Evolutionary conservation across 2,797 vertebrate species (phyloP).

Genomic region (Pelobates cultripes): DNA sequence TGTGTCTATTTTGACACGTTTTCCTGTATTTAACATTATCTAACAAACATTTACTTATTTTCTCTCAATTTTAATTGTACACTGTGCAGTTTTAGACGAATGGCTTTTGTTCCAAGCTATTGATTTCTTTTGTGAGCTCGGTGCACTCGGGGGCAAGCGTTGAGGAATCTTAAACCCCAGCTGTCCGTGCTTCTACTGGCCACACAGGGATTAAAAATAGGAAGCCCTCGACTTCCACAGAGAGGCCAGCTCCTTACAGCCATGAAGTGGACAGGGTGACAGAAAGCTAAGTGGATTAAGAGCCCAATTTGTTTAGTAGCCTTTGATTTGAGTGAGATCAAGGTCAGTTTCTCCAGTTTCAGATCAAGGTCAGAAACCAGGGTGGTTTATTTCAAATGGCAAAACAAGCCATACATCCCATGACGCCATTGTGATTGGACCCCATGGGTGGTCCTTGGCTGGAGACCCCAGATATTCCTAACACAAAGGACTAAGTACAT

Average conservation of each 20-base stretch:
- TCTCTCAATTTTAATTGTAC: conserved; percentile 15
- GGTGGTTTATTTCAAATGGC: conserved; percentile 35
- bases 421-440: conserved; percentile 34
- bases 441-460: conserved; percentile 46
- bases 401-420: conserved; percentile 41
- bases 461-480: conserved; percentile 13
- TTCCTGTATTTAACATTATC: not conserved
- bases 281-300: conserved; percentile 53
- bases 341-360: conserved; percentile 46
- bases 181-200: conserved; percentile 31
- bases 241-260: conserved; percentile 41
- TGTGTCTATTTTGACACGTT: not conserved
- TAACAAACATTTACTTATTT: not conserved
- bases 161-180: conserved; percentile 50
- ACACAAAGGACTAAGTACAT: conserved; percentile 22
- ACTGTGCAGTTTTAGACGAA: conserved; percentile 12
- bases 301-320: conserved; percentile 48
- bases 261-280: conserved; percentile 46
- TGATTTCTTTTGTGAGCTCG: conserved; percentile 27
- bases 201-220: conserved; percentile 36
- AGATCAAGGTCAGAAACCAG: conserved; percentile 47
- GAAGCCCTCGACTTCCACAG: conserved; percentile 35
- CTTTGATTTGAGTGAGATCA: conserved; percentile 45
- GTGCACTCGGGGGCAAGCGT: conserved; percentile 33
- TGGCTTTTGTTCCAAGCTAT: conserved; percentile 27